Base-by-base conservation (phyloP, 2,113 vertebrate genomes). In the Otis tarda region DNA sequence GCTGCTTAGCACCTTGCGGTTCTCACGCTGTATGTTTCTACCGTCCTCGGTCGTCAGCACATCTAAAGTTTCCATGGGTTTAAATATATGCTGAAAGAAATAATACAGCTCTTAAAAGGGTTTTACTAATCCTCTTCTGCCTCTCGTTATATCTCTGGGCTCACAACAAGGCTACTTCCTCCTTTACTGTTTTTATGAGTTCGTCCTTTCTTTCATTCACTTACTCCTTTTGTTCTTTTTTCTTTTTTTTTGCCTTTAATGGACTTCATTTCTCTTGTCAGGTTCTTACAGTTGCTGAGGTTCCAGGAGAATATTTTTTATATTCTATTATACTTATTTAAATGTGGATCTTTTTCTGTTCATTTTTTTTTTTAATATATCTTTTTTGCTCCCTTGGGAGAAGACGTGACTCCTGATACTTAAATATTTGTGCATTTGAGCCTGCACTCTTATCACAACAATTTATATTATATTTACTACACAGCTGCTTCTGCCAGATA, bases 111-210 rank as follows among this genome's bases (percentile, higher is more conserved):
- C 73, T 92, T 88, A 50, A 92, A 92, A 87, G 52, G 31, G 56
- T 90, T 93, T 80, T 73, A 45, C 81, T 95, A 76, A 83, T 93
- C 70, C 68, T 73, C 83, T 95, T 60, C 93, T 94, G 92, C 92
- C 90, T 93, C 88, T 94, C 10, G 14, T 93, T 91, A 75, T 75
- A 87, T 87, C 84, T 93, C 68, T 87, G 83, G 20, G 30, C 85
- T 93, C 79, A 67, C 88, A 95, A 90, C 47, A 77, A 90, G 85
- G 75, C 90, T 95, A 68, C 83, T 94, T 95, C 85, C 83, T 94
- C 82, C 68, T 95, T 79, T 87, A 39, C 87, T 82, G 10, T 70
- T 96, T 92, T 94, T 95, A 89, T 90, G 90, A 86, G 76, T 78
- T 81, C 3, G 0, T 41, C 35, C 33, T 65, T 95, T 93, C 30